Conservation (phyloP, 2,113 vertebrate genomes). For the Larimichthys polyactis region DNA sequence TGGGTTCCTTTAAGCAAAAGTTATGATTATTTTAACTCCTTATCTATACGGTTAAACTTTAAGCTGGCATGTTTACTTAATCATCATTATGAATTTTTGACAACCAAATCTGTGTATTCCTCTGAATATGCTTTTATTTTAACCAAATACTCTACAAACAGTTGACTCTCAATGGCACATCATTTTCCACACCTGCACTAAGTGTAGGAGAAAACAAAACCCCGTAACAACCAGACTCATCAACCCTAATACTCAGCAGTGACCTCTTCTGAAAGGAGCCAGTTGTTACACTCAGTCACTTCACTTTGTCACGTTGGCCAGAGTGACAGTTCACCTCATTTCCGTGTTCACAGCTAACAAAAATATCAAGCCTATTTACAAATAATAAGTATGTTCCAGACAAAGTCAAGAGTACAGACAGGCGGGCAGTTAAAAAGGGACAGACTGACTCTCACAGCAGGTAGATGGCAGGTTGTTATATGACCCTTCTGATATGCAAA, state of each 20-base stretch:
- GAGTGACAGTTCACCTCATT: neutral
- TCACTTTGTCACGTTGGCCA: neutral
- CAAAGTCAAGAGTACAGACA: neutral
- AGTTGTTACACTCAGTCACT: neutral
- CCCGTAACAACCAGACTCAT: neutral
- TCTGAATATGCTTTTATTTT: neutral
- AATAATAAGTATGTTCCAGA: neutral
- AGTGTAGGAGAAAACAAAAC: neutral
- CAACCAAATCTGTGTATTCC: neutral
- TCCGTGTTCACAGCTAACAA: neutral
- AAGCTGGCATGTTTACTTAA: too few relatives aligned
- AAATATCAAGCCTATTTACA: neutral
- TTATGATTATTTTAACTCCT: neutral
- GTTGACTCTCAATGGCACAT: too few relatives aligned
- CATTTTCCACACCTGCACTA: neutral
- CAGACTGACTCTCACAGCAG: neutral
- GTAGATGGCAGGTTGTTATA: neutral
- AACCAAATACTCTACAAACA: neutral
- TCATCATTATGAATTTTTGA: neutral
- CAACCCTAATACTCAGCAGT: neutral
- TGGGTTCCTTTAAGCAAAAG: neutral
- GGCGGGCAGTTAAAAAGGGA: neutral
- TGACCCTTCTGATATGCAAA: neutral
- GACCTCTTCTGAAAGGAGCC: constrained; percentile 3
- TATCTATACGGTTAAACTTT: neutral